A percentile compares a stretch with the other conserved stretches of the same genome.
Evolutionary conservation across 1,140 invertebrate species (phyloP).

Genomic region (Lamellibrachia luymesi): DNA sequence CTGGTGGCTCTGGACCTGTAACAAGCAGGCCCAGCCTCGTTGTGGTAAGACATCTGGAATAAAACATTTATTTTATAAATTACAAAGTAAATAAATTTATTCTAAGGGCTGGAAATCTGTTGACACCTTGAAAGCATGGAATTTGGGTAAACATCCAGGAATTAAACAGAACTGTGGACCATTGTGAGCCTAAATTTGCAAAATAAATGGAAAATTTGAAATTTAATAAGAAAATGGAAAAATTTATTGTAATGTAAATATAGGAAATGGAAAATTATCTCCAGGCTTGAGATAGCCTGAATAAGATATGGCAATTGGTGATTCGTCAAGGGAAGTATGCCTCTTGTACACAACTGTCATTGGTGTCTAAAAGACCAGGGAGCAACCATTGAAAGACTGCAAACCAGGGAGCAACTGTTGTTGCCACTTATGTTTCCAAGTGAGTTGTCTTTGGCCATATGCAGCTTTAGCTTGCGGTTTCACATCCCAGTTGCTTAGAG

Average conservation of each 20-base stretch:
- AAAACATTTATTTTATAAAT: not conserved
- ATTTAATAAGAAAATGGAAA: not conserved
- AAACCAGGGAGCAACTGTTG: not conserved
- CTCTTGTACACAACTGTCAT: no score
- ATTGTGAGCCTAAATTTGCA: not conserved
- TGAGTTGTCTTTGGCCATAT: not conserved
- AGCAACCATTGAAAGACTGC: no score
- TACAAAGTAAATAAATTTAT: not conserved
- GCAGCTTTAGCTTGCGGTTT: not conserved
- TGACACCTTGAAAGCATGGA: not conserved
- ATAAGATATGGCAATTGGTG: not conserved
- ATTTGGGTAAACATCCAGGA: not conserved
- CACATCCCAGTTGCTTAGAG: not conserved
- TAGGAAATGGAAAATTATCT: not conserved
- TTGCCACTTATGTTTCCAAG: not conserved
- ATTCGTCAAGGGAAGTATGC: no score
- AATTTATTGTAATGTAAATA: not conserved
- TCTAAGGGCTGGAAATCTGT: not conserved
- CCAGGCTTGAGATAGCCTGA: not conserved
- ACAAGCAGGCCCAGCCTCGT: not conserved
- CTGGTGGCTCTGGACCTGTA: constrained; percentile 77
- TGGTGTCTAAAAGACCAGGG: no score
- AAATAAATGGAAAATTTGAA: not conserved
- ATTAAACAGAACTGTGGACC: not conserved
- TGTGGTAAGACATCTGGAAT: not conserved